These are phyloP conservation scores for Megatriorchis doriae DNA, from an alignment of 2,113 vertebrate genomes.

Conservation along the genomic window DNA sequence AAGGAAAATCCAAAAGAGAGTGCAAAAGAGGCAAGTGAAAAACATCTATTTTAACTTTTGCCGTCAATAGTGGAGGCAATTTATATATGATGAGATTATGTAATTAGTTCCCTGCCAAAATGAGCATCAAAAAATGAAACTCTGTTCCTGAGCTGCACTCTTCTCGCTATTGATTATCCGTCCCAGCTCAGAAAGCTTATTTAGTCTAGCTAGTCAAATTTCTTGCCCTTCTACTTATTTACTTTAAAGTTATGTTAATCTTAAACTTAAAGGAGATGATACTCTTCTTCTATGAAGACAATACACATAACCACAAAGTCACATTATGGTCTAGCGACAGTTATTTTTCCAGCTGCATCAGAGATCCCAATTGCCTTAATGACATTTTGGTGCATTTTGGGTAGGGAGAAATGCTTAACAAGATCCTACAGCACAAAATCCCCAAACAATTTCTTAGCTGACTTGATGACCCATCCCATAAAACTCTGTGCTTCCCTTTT, in stretches of 20 bases:
- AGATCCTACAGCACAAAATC: background rate
- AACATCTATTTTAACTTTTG: conserved; percentile 17
- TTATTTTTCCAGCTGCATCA: background rate
- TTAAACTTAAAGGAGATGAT: background rate
- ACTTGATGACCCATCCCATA: background rate
- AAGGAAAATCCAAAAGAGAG: conserved; percentile 64
- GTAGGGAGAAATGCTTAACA: background rate
- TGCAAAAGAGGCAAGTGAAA: conserved; percentile 74
- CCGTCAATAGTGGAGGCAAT: background rate
- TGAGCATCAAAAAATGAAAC: background rate
- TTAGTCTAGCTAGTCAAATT: background rate
- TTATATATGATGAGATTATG: background rate
- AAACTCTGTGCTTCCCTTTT: background rate
- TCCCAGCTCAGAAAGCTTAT: background rate
- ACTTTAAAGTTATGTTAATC: background rate
- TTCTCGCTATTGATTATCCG: background rate
- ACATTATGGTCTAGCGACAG: background rate
- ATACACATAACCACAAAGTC: background rate
- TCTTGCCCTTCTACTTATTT: background rate
- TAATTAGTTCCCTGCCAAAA: background rate
- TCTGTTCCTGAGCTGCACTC: background rate
- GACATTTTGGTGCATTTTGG: background rate
- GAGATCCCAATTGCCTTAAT: background rate
- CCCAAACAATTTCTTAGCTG: background rate
- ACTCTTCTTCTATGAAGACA: background rate